phyloP scores from a whole-genome alignment of 2,113 vertebrate genomes.

The Cervus canadensis region DNA sequence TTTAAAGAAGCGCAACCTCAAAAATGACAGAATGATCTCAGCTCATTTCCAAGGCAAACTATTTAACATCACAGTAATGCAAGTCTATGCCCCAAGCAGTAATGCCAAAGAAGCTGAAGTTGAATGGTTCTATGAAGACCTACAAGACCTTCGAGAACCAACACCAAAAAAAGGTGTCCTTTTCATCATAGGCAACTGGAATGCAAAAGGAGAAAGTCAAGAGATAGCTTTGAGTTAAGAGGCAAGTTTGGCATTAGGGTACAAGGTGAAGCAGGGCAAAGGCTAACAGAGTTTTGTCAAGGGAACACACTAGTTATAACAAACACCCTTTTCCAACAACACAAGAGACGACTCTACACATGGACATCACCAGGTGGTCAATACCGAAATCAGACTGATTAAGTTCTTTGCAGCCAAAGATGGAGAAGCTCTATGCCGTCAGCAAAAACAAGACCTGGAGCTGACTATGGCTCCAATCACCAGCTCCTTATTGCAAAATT shows the following conservation, averaged over 20 bases:
- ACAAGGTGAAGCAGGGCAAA: not conserved
- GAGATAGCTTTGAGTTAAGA: not conserved
- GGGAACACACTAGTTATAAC: not conserved
- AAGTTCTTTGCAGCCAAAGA: not conserved
- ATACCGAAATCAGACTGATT: not conserved
- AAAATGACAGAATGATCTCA: not conserved
- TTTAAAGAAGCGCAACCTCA: not conserved
- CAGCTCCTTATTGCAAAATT: not conserved
- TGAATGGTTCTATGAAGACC: not conserved
- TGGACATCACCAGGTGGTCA: not conserved
- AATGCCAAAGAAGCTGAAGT: not conserved
- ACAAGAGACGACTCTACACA: not conserved
- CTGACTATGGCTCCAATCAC: not conserved
- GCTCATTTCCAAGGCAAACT: not conserved
- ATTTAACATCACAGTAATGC: not conserved
- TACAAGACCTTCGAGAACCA: not conserved
- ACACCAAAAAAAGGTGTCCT: not conserved
- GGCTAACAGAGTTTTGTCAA: not conserved
- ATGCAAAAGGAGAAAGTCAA: not conserved
- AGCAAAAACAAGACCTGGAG: not conserved
- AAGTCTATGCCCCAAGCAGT: not conserved
- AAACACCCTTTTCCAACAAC: not conserved
- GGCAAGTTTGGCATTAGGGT: not conserved
- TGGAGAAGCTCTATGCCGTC: not conserved
- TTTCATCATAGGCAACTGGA: not conserved